Evolutionary conservation across 1,140 invertebrate species (phyloP), one percentile per base, ranked within the genome.

Genomic region (Lerema accius): DNA sequence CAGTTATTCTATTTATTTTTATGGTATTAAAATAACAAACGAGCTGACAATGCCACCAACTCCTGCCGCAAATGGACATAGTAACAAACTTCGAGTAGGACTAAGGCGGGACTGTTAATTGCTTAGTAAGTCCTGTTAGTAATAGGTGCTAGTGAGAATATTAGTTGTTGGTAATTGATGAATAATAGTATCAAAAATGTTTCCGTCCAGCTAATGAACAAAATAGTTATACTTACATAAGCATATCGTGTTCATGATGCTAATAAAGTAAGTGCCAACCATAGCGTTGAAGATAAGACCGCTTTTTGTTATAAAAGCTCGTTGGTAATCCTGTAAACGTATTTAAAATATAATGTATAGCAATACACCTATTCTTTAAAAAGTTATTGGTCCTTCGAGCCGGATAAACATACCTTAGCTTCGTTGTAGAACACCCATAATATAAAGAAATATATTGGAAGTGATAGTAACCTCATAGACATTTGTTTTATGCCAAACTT

Each of bases 241-340:
- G 13, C 94, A 92, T 13, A 96, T 94, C 0, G 97, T 96, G 16
- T 95, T 95, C 40, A 97, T 92, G 51, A 96, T 95, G 17, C 96
- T 95, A 19, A 95, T 92, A 46, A 97, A 94, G 76, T 97, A 97
- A 9, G 95, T 94, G 4, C 95, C 92, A 9, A 94, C 93, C 51
- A 98, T 90, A 58, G 94, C 94, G 75, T 96, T 97, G 64, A 98
- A 94, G 37, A 98, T 93, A 19, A 98, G 91, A 6, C 96, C 96
- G 78, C 93, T 96, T 76, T 94, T 92, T 4, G 95, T 95, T 28
- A 95, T 93, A 74, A 96, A 96, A 4, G 94, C 94, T 66, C 94
- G 93, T 69, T 96, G 95, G 74, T 93, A 94, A 69, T 94, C 91
- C 92, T 94, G 71, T 32, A 86, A 79, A 66, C 67, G 19, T 14